Conservation (phyloP, 2,888 invertebrate genomes). For the Stramonita haemastoma region DNA sequence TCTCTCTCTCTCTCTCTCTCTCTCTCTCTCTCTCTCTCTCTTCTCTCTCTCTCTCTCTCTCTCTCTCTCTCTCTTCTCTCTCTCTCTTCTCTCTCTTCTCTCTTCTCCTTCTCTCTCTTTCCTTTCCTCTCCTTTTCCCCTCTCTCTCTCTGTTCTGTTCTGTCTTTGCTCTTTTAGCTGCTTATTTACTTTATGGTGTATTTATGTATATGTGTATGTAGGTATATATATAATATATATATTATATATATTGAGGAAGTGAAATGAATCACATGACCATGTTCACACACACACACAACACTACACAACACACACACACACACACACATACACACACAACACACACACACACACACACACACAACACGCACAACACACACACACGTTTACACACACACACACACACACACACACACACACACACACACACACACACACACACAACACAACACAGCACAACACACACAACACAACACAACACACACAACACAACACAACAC, state of each 20-base stretch:
- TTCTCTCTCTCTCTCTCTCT: neutral
- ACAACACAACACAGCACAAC: too few relatives aligned
- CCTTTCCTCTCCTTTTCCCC: neutral
- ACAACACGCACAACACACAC: neutral
- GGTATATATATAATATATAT: too few relatives aligned
- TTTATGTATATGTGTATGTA: too few relatives aligned
- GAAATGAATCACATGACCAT: too few relatives aligned
- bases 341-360: neutral
- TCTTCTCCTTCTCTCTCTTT: neutral
- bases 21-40: neutral
- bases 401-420: slow-evolving; percentile 25
- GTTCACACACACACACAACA: neutral
- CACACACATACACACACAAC: too few relatives aligned
- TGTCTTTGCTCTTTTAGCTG: neutral
- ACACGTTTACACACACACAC: slow-evolving; percentile 11
- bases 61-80: neutral
- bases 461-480: too few relatives aligned
- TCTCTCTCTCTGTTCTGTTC: neutral
- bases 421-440: neutral
- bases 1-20: neutral
- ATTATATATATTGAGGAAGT: too few relatives aligned
- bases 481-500: too few relatives aligned
- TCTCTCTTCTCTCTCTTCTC: neutral
- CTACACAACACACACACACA: neutral
- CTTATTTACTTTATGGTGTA: too few relatives aligned